Conservation (phyloP, 2,113 vertebrate genomes). For the Isurus oxyrinchus region DNA sequence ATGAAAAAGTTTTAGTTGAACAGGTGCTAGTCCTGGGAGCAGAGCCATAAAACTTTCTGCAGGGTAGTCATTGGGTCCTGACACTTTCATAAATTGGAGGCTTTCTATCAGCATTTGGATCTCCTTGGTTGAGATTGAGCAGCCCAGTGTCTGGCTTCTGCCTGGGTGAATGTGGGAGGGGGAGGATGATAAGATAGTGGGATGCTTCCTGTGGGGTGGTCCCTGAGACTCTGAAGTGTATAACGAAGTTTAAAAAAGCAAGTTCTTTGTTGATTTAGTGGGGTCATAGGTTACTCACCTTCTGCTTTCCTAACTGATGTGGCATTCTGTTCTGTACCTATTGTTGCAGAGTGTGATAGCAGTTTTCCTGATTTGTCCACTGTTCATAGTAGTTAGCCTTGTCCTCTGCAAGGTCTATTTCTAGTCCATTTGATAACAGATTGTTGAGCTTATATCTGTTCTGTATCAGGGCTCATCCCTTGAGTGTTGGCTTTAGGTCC, state of each 20-base stretch:
- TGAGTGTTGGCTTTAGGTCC: not conserved
- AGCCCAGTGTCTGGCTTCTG: not conserved
- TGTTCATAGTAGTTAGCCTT: not conserved
- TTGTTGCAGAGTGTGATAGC: not conserved
- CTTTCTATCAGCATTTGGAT: not conserved
- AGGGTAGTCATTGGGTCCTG: not conserved
- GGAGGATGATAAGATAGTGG: not conserved
- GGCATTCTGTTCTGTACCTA: not conserved
- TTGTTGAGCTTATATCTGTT: not conserved
- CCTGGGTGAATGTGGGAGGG: not conserved
- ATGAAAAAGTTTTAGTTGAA: not conserved
- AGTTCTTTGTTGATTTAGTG: not conserved
- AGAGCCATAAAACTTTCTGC: not conserved
- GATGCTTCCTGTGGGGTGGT: not conserved
- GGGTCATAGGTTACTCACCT: not conserved
- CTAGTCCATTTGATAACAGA: not conserved
- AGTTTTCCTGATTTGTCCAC: not conserved
- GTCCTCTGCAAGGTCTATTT: not conserved
- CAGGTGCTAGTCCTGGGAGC: not conserved
- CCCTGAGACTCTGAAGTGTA: not conserved
- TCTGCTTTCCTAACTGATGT: not conserved
- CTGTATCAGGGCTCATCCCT: not conserved
- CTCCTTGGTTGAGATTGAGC: not conserved
- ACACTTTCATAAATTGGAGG: not conserved
- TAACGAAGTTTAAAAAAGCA: not conserved